Conservation (phyloP, 2,797 vertebrate species). For the Heterohyrax brucei region DNA sequence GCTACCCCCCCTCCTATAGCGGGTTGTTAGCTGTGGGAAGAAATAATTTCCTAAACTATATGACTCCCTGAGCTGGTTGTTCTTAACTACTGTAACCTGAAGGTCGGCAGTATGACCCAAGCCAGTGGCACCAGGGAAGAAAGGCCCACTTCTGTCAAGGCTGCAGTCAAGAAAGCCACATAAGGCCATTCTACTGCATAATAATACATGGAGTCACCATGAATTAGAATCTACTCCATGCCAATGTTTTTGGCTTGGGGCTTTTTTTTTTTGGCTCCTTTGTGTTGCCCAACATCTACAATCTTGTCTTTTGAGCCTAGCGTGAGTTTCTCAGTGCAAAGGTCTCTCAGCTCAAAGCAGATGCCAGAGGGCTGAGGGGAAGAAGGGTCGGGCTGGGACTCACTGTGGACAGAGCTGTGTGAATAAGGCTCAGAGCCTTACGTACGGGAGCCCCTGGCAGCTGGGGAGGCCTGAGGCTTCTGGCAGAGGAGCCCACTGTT, state of each 20-base stretch:
- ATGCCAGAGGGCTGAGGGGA: neutral
- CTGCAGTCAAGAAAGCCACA: neutral
- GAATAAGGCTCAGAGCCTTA: neutral
- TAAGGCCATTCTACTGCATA: neutral
- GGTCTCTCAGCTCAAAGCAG: neutral
- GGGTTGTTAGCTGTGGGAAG: neutral
- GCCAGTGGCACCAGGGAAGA: neutral
- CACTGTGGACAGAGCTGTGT: neutral
- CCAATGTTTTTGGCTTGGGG: neutral
- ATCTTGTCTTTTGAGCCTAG: neutral
- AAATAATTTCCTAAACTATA: neutral
- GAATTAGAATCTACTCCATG: neutral
- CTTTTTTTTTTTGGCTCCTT: neutral
- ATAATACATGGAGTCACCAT: neutral
- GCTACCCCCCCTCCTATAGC: neutral
- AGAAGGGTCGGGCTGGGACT: neutral
- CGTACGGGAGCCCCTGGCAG: neutral
- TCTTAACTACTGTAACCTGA: neutral
- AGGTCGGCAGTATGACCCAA: neutral
- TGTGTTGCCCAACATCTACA: fast-evolving
- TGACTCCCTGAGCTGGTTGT: neutral
- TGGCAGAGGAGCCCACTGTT: neutral
- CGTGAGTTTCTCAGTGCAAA: neutral
- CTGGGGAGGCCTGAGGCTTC: neutral
- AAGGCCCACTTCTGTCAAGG: neutral